Conservation (phyloP, 2,797 vertebrate species). For the Typhlichthys subterraneus region DNA sequence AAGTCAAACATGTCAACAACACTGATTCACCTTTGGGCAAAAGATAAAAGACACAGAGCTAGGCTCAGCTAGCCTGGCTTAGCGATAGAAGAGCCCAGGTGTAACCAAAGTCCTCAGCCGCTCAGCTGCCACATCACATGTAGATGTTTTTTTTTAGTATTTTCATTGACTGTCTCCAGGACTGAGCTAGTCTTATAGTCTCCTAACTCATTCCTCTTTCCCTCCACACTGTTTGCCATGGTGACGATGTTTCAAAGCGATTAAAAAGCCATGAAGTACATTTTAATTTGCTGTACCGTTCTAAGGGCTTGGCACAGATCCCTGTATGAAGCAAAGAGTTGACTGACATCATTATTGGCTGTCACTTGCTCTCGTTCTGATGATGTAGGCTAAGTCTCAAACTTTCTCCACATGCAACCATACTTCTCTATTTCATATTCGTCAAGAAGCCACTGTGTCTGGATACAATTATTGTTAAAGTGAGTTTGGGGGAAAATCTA, state of each 20-base stretch:
- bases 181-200: no score
- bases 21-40: not conserved
- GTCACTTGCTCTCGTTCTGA: not conserved
- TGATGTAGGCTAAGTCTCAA: not conserved
- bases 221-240: no score
- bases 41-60: no score
- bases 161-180: no score
- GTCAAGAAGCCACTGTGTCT: slow-evolving; percentile 1
- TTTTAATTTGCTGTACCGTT: not conserved
- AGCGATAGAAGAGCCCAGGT: no score
- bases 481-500: not conserved
- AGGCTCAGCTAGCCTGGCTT: no score
- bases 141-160: no score
- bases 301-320: slow-evolving; percentile 1
- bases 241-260: not conserved
- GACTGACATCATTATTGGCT: not conserved
- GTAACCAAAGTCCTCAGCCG: no score
- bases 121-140: no score
- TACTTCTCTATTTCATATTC: no score
- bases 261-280: not conserved
- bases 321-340: not conserved
- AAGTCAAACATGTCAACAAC: not conserved
- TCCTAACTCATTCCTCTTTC: no score
- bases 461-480: slow-evolving; percentile 28
- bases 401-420: slow-evolving; percentile 9